phyloP scores from a whole-genome alignment of 2,113 vertebrate genomes.

The Xiphorhynchus elegans region DNA sequence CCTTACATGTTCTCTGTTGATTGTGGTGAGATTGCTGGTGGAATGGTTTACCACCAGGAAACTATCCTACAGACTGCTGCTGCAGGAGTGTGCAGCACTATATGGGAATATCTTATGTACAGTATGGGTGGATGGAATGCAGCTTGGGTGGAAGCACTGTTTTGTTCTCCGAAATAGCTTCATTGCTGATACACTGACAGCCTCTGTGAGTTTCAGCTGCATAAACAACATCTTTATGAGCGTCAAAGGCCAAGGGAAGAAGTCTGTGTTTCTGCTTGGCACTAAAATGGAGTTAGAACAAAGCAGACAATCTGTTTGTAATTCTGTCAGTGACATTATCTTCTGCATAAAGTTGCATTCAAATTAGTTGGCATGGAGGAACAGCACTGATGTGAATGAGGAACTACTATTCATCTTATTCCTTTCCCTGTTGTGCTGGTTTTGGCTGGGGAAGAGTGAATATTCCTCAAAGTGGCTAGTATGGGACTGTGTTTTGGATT shows the following conservation, averaged over 20 bases:
- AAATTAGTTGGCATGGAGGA: conserved; percentile 38
- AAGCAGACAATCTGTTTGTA: background rate
- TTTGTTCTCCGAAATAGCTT: background rate
- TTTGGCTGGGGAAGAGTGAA: background rate
- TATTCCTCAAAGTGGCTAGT: background rate
- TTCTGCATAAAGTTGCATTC: background rate
- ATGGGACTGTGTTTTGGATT: background rate
- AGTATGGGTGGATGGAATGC: background rate
- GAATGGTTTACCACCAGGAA: background rate
- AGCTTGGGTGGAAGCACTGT: background rate
- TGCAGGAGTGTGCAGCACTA: background rate
- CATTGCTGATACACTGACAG: background rate
- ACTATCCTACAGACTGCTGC: background rate
- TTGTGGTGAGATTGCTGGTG: accelerated
- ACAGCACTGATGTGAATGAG: background rate
- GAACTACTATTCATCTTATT: background rate
- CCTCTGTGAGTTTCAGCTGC: background rate
- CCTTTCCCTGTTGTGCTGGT: background rate
- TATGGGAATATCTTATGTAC: background rate
- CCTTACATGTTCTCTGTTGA: accelerated
- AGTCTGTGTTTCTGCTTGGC: background rate
- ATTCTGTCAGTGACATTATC: background rate
- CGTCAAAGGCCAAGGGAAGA: background rate
- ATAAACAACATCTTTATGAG: background rate
- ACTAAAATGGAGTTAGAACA: background rate